Base-by-base conservation (phyloP, 2,113 vertebrate species). In the Pungitius pungitius region DNA sequence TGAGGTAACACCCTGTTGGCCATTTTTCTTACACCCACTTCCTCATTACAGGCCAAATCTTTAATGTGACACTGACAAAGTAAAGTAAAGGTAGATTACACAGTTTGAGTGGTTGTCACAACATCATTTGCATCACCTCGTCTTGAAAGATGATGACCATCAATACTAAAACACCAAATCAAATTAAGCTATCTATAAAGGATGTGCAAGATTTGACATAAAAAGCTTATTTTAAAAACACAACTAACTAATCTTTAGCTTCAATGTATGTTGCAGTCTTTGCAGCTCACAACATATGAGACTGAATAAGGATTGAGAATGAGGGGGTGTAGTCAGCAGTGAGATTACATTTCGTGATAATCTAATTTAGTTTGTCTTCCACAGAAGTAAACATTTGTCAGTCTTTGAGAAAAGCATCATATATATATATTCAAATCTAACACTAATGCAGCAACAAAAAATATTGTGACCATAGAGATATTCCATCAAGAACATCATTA, bases 121-220 rank as follows among this genome's bases (percentile, higher is more conserved):
- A 54, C 40, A 63, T 35, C 37, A 62, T 62, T 75, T 70, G 52
- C 71, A 80, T 56, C 55, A 24, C 49, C 24, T 30, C 18, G n/a
- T 30, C 6, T 6, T 59, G 15, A 70, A 33, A 60, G 6, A 40
- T 39, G 8, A 40, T 30, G n/a, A 67, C 47, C 26, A 42, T 71
- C 67, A 71, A 39, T 60, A 68, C 72, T 59, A 2, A 65, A 42
- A 39, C 2, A 59, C 30, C 37, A 39, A 51, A 66, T 61, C 39
- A 55, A 70, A 30, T 65, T 7, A 51, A 5, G 9, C 49, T 30
- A 60, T 58, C 1, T 26, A 22, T 57, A n/a, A 57, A 26, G 2
- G 24, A 63, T 27, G 42, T 69, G 2, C 8, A 24, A 20, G 33
- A 55, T 75, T 35, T 62, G 8, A 40, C 26, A 64, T 49, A 47